Conservation (phyloP, 1,140 invertebrate species). For the Brachionus sp. region DNA sequence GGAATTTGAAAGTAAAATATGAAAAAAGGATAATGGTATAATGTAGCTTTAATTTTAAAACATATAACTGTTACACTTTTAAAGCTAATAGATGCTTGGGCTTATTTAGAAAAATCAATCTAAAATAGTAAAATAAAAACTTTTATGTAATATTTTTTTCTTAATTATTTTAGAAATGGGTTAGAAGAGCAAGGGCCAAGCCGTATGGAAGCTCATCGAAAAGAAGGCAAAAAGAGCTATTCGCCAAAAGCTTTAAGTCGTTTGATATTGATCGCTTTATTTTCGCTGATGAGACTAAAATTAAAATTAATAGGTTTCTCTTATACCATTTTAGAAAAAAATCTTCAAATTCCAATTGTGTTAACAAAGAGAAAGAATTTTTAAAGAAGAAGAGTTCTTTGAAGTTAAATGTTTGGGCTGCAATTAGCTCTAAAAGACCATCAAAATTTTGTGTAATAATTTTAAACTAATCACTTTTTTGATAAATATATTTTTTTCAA, state of each 20-base stretch:
- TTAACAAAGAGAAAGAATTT: no score
- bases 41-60: no score
- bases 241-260: neutral
- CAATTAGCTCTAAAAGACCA: no score
- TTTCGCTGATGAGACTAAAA: neutral
- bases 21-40: no score
- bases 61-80: no score
- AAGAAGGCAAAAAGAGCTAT: neutral
- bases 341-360: no score
- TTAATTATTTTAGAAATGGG: neutral
- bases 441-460: no score
- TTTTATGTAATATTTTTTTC: neutral
- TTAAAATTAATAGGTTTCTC: neutral
- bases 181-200: neutral
- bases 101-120: neutral
- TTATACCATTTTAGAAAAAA: neutral
- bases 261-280: neutral
- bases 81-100: neutral
- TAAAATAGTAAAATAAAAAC: neutral
- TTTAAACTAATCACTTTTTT: no score
- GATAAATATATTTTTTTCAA: no score
- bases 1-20: no score
- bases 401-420: no score
- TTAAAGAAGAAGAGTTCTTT: no score
- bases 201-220: neutral